phyloP scores from a whole-genome alignment of 2,113 vertebrate genomes.

The Malurus melanocephalus region DNA sequence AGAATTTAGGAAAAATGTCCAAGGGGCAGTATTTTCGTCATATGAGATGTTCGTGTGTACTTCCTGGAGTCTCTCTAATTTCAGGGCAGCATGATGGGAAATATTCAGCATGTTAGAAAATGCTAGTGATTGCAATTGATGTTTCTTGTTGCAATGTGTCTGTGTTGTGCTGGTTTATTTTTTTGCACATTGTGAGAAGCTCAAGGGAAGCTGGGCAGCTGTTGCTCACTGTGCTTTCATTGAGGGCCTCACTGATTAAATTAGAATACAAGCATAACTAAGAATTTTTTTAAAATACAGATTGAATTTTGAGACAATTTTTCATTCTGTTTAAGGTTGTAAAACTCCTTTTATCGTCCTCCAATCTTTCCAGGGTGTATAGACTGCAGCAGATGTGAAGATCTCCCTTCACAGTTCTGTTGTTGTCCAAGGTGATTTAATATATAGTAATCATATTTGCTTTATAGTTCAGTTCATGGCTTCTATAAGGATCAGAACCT shows the following conservation, averaged over 20 bases:
- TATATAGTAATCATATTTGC: not conserved
- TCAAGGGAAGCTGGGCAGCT: not conserved
- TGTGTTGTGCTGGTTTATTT: not conserved
- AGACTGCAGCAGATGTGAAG: conserved; percentile 54
- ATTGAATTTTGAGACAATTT: not conserved
- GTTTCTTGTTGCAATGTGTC: not conserved
- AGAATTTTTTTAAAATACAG: not conserved
- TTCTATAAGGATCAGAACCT: conserved; percentile 13
- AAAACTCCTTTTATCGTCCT: conserved; percentile 30
- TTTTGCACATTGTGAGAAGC: not conserved
- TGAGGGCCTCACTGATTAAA: not conserved
- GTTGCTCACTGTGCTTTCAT: not conserved
- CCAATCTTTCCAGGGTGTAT: conserved; percentile 22
- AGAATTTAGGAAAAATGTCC: not conserved
- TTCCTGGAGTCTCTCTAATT: not conserved
- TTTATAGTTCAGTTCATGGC: conserved; percentile 41
- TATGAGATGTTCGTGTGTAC: not conserved
- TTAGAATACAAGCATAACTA: not conserved
- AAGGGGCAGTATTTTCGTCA: not conserved
- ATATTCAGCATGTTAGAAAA: not conserved
- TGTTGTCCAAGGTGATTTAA: conserved; percentile 44
- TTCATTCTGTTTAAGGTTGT: not conserved
- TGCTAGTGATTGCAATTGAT: not conserved
- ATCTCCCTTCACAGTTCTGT: conserved; percentile 51
- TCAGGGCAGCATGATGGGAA: not conserved